Conservation (phyloP, 2,113 vertebrate genomes). For the Epinephelus moara region DNA sequence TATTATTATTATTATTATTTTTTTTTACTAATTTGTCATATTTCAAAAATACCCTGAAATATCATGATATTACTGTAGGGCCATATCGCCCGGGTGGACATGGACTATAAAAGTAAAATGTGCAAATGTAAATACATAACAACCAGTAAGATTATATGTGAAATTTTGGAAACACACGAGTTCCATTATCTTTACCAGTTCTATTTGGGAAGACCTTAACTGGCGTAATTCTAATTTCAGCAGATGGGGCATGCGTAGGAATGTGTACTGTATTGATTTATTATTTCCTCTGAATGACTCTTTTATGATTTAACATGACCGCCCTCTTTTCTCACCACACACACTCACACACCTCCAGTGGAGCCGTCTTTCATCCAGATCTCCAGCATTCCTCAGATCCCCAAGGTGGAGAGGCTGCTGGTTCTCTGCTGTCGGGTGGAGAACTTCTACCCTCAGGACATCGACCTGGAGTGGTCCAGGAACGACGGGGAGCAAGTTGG, state of each 20-base stretch:
- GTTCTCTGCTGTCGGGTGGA: constrained; percentile 79
- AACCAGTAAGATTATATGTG: neutral
- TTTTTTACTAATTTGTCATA: too few relatives aligned
- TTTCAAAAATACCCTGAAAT: too few relatives aligned
- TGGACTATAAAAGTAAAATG: too few relatives aligned
- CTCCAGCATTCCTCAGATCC: constrained; percentile 74
- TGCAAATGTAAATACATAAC: neutral
- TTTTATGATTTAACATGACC: neutral
- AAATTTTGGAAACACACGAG: neutral
- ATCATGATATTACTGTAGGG: too few relatives aligned
- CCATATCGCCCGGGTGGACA: too few relatives aligned
- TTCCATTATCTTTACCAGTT: neutral
- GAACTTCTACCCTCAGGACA: constrained; percentile 72
- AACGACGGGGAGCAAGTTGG: constrained; percentile 64
- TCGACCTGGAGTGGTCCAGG: constrained; percentile 73
- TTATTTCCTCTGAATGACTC: neutral
- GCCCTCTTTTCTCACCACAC: neutral
- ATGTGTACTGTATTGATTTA: neutral
- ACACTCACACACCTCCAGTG: constrained; percentile 52
- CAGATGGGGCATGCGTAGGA: neutral
- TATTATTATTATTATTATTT: too few relatives aligned
- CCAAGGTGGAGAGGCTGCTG: constrained; percentile 63
- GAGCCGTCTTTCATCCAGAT: constrained; percentile 75
- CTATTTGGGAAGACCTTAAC: neutral
- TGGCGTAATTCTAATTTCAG: neutral